Conservation (phyloP, 1,140 invertebrate genomes). For the Phenacoccus solenopsis region DNA sequence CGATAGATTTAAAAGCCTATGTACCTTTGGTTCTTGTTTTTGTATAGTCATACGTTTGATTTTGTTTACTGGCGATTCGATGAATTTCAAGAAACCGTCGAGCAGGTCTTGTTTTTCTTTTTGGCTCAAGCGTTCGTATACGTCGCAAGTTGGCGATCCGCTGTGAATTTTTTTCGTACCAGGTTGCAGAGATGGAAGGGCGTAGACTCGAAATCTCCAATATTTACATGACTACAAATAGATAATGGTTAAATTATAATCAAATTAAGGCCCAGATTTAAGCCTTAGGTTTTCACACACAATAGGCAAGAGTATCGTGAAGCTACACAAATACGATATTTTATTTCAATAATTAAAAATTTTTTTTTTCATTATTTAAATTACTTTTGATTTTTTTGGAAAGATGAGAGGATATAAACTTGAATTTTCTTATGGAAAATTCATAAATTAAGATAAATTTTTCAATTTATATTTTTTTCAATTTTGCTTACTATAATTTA, state of each 20-base stretch:
- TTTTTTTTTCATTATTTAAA: too few relatives aligned
- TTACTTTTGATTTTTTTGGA: too few relatives aligned
- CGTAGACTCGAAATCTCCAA: slow-evolving; percentile 82
- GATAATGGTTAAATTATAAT: background rate
- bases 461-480: too few relatives aligned
- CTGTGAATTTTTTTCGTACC: slow-evolving; percentile 58
- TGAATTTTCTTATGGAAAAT: too few relatives aligned
- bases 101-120: slow-evolving; percentile 51
- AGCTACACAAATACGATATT: too few relatives aligned
- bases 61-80: slow-evolving; percentile 80
- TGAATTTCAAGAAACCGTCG: slow-evolving; percentile 68
- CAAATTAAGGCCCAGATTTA: background rate
- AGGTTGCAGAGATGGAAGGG: slow-evolving; percentile 62
- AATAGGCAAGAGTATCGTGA: too few relatives aligned
- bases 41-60: slow-evolving; percentile 28
- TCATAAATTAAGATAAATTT: too few relatives aligned
- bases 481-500: too few relatives aligned
- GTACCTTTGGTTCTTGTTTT: slow-evolving; percentile 11
- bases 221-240: slow-evolving; percentile 54
- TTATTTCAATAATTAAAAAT: too few relatives aligned
- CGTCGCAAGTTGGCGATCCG: slow-evolving; percentile 59
- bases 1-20: too few relatives aligned
- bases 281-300: background rate
- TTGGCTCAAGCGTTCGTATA: slow-evolving; percentile 49
- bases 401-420: too few relatives aligned